A percentile compares a stretch with the other conserved stretches of the same genome.
phyloP scores from a whole-genome alignment of 2,113 vertebrate species.

The Pangasianodon hypophthalmus region DNA sequence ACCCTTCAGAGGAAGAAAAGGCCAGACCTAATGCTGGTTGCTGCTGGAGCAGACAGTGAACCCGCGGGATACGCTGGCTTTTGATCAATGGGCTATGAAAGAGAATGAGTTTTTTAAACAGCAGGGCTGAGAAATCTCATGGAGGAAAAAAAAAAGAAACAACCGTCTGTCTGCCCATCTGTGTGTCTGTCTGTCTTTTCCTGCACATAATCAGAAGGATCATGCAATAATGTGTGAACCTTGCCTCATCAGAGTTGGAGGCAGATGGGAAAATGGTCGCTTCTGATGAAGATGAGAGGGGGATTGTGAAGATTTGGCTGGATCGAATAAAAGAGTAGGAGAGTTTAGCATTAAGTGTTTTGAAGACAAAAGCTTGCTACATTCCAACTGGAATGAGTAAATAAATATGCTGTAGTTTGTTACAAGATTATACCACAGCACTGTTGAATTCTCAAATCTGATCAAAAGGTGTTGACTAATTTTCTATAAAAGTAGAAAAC shows the following conservation, averaged over 20 bases:
- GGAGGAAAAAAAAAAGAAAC: not conserved
- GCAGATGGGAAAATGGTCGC: constrained; percentile 17
- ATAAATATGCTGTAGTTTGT: not conserved
- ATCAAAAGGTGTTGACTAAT: not conserved
- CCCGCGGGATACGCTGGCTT: constrained; percentile 38
- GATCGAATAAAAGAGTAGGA: not conserved
- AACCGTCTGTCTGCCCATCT: constrained; percentile 22
- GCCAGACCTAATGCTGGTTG: constrained; percentile 5
- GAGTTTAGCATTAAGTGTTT: not conserved
- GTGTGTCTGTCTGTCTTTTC: not conserved
- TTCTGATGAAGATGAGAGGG: constrained; percentile 17
- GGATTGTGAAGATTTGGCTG: constrained; percentile 14
- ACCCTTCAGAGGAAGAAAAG: constrained; percentile 19
- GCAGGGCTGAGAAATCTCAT: constrained; percentile 41
- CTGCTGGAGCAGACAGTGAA: not conserved
- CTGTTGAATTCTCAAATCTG: not conserved
- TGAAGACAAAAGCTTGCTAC: not conserved
- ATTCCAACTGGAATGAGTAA: not conserved
- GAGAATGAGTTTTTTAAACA: constrained; percentile 58
- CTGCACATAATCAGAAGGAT: constrained; percentile 4
- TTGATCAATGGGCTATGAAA: constrained; percentile 63
- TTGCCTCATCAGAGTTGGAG: not conserved
- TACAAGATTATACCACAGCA: not conserved
- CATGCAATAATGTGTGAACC: constrained; percentile 4
- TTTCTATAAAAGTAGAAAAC: not conserved